Evolutionary conservation across 2,797 vertebrate genomes (phyloP), one percentile per base, ranked within the genome.

Genomic region (Chlorospingus flavigularis): DNA sequence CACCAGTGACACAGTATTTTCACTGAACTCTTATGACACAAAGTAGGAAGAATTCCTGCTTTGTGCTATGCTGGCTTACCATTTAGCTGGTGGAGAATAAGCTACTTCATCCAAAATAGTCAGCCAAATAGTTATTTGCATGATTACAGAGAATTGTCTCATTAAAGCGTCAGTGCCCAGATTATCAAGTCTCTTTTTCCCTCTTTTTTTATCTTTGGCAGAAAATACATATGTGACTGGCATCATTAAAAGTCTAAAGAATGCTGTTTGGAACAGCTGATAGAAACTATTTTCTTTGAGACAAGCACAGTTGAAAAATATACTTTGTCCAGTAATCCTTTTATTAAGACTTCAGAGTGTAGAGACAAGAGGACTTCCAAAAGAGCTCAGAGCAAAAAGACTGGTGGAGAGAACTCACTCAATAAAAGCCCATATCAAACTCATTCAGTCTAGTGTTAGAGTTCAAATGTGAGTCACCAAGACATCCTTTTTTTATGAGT

Each of bases 141-240:
- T 92, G 60, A 91, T 95, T 90, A 87, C 47, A 82, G 42, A 74
- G 77, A 92, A 90, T 60, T 78, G 51, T 86, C 62, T 93, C 74
- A 90, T 86, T 88, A 95, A 93, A 95, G 15, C 6, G 0, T 58
- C 79, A 66, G 48, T 71, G 62, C 42, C 42, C 53, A 74, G 54
- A 94, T 85, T 86, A 91, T 72, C 70, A 94, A 92, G 54, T 35
- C 61, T 74, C 24, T 37, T 68, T 68, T 67, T 74, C 23, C 15
- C 23, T 73, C 35, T 11, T 71, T 87, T 67, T 89, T 62, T 55
- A 48, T 89, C 74, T 95, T 91, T 90, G 66, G 26, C 53, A 66
- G 66, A 58, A 62, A 75, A 78, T 43, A 68, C 16, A n/a, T 40
- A 57, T 73, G 66, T 55, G 45, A 86, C 51, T 94, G 54, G 53